phyloP scores from a whole-genome alignment of 1,140 invertebrate genomes.

The Oncopodura yosiiana region DNA sequence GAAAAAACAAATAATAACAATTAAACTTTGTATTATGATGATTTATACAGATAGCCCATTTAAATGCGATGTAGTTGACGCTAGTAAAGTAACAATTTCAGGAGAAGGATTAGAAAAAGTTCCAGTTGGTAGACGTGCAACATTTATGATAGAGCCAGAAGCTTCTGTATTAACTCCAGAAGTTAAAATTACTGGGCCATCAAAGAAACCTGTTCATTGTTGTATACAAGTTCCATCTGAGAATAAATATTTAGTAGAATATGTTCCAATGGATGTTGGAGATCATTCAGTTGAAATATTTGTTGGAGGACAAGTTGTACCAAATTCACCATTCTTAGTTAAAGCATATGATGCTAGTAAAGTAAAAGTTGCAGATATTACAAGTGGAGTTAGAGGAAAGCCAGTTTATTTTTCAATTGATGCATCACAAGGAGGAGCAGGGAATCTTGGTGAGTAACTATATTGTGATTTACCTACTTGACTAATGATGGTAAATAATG shows the following conservation, averaged over 20 bases:
- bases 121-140: slow-evolving; percentile 70
- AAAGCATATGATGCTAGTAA: slow-evolving; percentile 90
- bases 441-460: no score
- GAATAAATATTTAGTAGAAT: slow-evolving; percentile 35
- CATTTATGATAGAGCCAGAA: slow-evolving; percentile 70
- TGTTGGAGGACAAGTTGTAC: slow-evolving; percentile 69
- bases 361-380: slow-evolving; percentile 82
- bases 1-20: no score
- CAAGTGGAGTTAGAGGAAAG: slow-evolving; percentile 76
- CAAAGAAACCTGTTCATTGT: slow-evolving; percentile 38
- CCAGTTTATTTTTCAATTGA: slow-evolving; percentile 82
- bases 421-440: slow-evolving; percentile 73
- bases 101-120: slow-evolving; percentile 83
- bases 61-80: slow-evolving; percentile 58
- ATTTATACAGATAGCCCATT: slow-evolving; percentile 52
- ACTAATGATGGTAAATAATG: no score
- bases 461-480: no score
- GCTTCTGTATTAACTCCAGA: slow-evolving; percentile 57
- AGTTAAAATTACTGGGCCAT: slow-evolving; percentile 67
- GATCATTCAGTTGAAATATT: slow-evolving; percentile 87
- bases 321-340: slow-evolving; percentile 86
- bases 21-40: background rate
- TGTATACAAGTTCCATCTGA: slow-evolving; percentile 35
- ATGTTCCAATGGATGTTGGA: slow-evolving; percentile 39
- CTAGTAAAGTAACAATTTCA: slow-evolving; percentile 61